Conservation (phyloP, 2,797 vertebrate species). For the Vultur gryphus region DNA sequence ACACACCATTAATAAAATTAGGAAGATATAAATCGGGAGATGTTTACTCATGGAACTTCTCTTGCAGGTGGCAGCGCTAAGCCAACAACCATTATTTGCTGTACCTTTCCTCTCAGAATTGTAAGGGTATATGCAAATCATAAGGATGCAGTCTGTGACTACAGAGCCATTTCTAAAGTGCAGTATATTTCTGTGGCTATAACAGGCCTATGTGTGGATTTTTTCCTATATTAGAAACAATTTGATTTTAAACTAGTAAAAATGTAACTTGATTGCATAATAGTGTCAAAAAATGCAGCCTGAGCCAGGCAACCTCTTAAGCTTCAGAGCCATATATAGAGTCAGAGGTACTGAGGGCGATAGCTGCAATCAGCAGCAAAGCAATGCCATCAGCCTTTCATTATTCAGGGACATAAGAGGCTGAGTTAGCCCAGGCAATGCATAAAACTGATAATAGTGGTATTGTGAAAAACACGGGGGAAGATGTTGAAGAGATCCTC, state of each 20-base stretch:
- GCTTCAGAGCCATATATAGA: not conserved
- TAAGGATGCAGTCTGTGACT: not conserved
- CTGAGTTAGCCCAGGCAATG: not conserved
- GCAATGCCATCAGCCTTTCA: not conserved
- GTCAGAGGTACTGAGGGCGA: not conserved
- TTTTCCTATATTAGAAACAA: not conserved
- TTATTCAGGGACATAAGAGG: accelerated
- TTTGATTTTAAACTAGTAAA: not conserved
- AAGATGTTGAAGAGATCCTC: not conserved
- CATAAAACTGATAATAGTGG: not conserved
- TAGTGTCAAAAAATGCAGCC: not conserved
- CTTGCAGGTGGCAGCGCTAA: not conserved
- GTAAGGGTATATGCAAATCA: not conserved
- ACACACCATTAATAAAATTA: not conserved
- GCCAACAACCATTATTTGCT: not conserved
- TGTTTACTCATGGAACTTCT: not conserved
- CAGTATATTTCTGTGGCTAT: not conserved
- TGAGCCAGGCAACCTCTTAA: not conserved
- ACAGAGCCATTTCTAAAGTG: not conserved
- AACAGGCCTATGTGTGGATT: not conserved
- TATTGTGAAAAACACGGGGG: not conserved
- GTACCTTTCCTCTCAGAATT: not conserved
- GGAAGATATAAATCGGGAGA: not conserved
- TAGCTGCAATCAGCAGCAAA: not conserved
- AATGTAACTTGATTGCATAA: not conserved